phyloP scores from a whole-genome alignment of 2,888 invertebrate genomes.

The Spicauda simplicius region DNA sequence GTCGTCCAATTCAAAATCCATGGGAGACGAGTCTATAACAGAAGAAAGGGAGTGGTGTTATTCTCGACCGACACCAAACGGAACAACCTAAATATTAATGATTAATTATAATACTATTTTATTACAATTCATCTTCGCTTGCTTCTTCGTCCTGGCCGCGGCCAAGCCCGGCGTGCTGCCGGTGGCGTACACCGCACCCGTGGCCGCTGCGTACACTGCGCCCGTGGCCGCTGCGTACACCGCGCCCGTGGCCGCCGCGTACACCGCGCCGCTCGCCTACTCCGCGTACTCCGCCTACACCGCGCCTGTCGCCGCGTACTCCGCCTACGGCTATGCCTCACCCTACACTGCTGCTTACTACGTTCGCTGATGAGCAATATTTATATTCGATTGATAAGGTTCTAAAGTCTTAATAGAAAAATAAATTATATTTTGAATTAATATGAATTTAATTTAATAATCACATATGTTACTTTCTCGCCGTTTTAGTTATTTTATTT shows the following conservation, averaged over 20 bases:
- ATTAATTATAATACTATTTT: background rate
- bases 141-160: slow-evolving; percentile 68
- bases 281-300: slow-evolving; percentile 56
- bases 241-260: slow-evolving; percentile 56
- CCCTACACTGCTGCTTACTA: slow-evolving; percentile 56
- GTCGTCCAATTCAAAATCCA: too few species aligned
- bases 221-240: slow-evolving; percentile 55
- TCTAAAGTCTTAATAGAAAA: too few species aligned
- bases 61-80: too few species aligned
- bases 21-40: too few species aligned
- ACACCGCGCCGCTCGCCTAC: slow-evolving; percentile 58
- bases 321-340: slow-evolving; percentile 54
- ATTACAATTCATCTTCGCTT: slow-evolving; percentile 71
- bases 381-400: too few species aligned
- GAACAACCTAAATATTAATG: too few species aligned
- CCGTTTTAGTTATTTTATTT: too few species aligned
- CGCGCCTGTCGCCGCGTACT: slow-evolving; percentile 57
- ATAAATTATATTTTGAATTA: too few species aligned
- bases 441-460: too few species aligned
- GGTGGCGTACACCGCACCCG: slow-evolving; percentile 49
- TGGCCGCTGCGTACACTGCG: slow-evolving; percentile 23
- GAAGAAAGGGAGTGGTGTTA: too few species aligned
- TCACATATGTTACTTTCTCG: too few species aligned
- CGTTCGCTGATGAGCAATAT: slow-evolving; percentile 45
- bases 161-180: slow-evolving; percentile 51